Percentiles rank a stretch among this genome's conserved stretches.
Evolutionary conservation across 2,113 vertebrate species (phyloP).

Genomic region (Clarias gariepinus): DNA sequence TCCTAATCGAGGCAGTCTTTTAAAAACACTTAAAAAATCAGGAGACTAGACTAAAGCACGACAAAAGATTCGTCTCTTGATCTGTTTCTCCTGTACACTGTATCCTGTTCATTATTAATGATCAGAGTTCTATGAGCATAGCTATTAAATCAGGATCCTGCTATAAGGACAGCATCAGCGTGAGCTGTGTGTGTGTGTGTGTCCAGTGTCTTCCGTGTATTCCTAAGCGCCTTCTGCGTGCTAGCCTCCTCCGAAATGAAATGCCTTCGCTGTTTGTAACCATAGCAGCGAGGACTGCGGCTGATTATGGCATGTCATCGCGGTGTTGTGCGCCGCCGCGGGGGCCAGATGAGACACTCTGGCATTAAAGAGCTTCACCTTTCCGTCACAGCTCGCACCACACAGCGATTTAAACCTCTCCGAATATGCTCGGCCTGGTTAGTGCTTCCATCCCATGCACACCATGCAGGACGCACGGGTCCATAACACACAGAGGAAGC

Average conservation of each 20-base stretch:
- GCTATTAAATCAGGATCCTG: not conserved
- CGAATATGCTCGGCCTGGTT: not conserved
- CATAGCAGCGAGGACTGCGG: slow-evolving; percentile 39
- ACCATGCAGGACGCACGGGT: not conserved
- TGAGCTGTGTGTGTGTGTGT: not conserved
- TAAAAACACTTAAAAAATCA: slow-evolving; percentile 1
- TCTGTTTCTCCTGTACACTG: not conserved
- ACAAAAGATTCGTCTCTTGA: not conserved
- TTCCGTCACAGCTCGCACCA: not conserved
- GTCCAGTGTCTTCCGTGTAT: not conserved
- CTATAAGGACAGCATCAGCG: not conserved
- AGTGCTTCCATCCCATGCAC: not conserved
- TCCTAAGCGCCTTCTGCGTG: not conserved
- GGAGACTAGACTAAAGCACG: not conserved
- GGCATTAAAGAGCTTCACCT: not conserved
- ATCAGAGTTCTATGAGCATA: not conserved
- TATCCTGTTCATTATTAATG: not conserved
- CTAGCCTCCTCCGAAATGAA: not conserved
- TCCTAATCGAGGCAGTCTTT: slow-evolving; percentile 20
- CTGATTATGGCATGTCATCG: slow-evolving; percentile 35
- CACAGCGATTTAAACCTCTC: not conserved
- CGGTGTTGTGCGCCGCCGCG: not conserved
- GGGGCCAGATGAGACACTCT: not conserved
- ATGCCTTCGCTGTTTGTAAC: slow-evolving; percentile 27
- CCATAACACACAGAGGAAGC: not conserved